These are phyloP conservation scores for Oryzias sinensis DNA, from an alignment of 2,797 vertebrate species.

Conservation along the genomic window DNA sequence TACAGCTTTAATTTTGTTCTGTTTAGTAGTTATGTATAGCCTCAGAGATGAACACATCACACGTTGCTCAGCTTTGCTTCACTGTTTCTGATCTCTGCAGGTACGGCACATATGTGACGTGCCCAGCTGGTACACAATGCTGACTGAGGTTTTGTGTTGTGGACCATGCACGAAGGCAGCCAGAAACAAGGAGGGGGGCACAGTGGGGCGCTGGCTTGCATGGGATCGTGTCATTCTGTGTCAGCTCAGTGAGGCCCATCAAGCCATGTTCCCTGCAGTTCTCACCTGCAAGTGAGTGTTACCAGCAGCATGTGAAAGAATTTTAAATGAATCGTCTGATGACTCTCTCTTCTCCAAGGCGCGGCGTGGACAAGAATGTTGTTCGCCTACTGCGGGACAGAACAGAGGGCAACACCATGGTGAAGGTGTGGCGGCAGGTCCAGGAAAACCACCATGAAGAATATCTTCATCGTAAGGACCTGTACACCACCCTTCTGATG, in stretches of 20 bases:
- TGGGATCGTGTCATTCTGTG: not conserved
- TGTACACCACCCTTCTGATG: conserved; percentile 32
- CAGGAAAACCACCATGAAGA: conserved; percentile 21
- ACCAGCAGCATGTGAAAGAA: not conserved
- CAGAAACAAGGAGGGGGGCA: not conserved
- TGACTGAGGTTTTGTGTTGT: conserved; percentile 3
- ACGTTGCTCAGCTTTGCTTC: too few species aligned
- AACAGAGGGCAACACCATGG: conserved; percentile 25
- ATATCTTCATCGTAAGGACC: conserved; percentile 14
- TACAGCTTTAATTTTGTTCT: too few species aligned
- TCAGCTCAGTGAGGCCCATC: not conserved
- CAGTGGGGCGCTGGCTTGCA: not conserved
- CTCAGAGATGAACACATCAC: too few species aligned
- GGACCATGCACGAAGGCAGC: not conserved
- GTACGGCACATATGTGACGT: conserved; percentile 1
- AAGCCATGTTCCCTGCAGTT: not conserved
- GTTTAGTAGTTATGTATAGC: too few species aligned
- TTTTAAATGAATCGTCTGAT: not conserved
- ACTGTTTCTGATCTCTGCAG: not conserved
- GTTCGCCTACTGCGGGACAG: not conserved
- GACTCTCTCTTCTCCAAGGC: not conserved
- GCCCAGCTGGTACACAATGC: not conserved
- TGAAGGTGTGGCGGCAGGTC: conserved; percentile 27
- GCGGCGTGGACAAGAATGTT: not conserved
- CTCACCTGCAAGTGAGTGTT: conserved; percentile 1